Conservation (phyloP, 2,797 vertebrate genomes). For the Enteromius radiatus region DNA sequence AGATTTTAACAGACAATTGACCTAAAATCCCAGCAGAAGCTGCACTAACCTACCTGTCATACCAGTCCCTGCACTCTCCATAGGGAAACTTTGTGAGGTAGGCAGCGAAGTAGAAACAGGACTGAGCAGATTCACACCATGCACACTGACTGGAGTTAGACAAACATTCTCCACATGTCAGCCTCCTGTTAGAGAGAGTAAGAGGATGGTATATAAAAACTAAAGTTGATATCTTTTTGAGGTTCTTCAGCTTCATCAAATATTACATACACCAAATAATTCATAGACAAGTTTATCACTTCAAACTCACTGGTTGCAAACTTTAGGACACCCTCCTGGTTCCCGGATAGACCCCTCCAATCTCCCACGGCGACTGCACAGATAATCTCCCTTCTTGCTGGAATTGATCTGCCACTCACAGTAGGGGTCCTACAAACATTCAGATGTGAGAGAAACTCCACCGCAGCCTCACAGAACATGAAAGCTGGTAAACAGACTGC, state of each 20-base stretch:
- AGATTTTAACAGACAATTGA: background rate
- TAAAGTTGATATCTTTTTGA: constrained; percentile 2
- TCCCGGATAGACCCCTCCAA: constrained; percentile 85
- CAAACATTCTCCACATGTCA: constrained; percentile 86
- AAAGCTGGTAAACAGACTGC: constrained; percentile 22
- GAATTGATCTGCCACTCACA: constrained; percentile 93
- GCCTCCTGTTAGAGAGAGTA: constrained; percentile 75
- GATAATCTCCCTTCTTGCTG: constrained; percentile 89
- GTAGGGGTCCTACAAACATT: constrained; percentile 80
- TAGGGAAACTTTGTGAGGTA: constrained; percentile 93
- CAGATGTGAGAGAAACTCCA: constrained; percentile 24
- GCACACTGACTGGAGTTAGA: constrained; percentile 95
- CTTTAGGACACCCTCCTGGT: constrained; percentile 81
- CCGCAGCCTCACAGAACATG: constrained; percentile 13
- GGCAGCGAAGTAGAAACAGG: constrained; percentile 92
- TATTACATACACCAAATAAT: constrained; percentile 19
- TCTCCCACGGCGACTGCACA: constrained; percentile 87
- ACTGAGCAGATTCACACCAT: constrained; percentile 92
- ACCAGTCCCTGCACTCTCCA: constrained; percentile 93
- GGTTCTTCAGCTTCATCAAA: background rate
- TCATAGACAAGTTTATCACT: constrained; percentile 18
- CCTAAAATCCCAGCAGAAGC: background rate
- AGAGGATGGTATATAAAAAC: background rate
- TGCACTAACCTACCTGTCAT: constrained; percentile 82
- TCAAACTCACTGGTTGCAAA: constrained; percentile 88